A percentile compares a stretch with the other conserved stretches of the same genome.
Evolutionary conservation across 2,797 vertebrate genomes (phyloP).

Genomic region (Poeciliopsis presidionis): DNA sequence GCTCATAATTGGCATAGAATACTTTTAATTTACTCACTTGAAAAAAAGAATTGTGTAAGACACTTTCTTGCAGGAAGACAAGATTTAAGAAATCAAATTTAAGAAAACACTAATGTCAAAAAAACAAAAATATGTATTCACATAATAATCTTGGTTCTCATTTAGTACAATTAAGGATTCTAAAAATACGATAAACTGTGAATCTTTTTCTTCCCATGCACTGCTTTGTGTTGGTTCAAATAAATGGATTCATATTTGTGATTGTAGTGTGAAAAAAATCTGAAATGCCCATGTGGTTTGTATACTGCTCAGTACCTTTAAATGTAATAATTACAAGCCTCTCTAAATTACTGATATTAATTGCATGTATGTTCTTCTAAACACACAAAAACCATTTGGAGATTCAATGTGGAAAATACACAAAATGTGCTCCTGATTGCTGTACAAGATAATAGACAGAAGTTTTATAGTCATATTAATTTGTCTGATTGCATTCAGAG

Average conservation of each 20-base stretch:
- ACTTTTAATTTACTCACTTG: background rate
- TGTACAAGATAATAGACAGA: background rate
- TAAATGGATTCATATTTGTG: background rate
- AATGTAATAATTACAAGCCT: background rate
- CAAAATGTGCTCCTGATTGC: background rate
- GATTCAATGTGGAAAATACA: background rate
- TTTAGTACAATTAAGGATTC: too few relatives aligned
- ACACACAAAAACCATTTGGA: background rate
- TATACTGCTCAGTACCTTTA: background rate
- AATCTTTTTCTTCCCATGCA: background rate
- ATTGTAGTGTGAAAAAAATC: background rate
- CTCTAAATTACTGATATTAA: background rate
- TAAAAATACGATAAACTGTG: background rate
- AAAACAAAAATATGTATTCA: too few relatives aligned
- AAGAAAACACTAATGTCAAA: background rate
- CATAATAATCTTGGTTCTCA: too few relatives aligned
- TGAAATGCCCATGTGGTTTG: background rate
- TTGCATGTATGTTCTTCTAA: background rate
- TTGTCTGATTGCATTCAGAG: slow-evolving; percentile 3
- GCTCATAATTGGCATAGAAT: background rate
- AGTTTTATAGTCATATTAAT: background rate
- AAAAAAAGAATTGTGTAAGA: background rate
- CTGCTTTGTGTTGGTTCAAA: background rate
- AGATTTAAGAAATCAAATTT: background rate
- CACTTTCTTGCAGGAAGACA: background rate